phyloP scores from a whole-genome alignment of 2,797 vertebrate genomes.

The Eidolon dupreanum region DNA sequence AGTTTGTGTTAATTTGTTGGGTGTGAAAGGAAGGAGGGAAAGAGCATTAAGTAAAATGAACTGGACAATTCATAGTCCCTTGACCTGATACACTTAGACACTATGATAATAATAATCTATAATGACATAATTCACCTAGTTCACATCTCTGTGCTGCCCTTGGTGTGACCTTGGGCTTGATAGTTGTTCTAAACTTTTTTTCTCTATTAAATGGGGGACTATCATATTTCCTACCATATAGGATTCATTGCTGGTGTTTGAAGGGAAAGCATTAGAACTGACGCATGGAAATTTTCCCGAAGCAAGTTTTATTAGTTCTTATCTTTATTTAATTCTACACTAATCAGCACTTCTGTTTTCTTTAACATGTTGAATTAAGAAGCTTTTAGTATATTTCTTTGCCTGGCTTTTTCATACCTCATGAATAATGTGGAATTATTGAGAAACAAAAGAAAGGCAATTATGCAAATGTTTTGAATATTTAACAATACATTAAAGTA shows the following conservation, averaged over 20 bases:
- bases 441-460: slow-evolving; percentile 60
- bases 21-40: background rate
- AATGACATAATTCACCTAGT: background rate
- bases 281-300: background rate
- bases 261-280: background rate
- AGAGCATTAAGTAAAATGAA: background rate
- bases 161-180: background rate
- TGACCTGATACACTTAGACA: background rate
- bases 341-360: slow-evolving; percentile 44
- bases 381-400: slow-evolving; percentile 50
- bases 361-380: slow-evolving; percentile 51
- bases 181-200: background rate
- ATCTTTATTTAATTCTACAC: slow-evolving; percentile 47
- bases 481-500: slow-evolving; percentile 53
- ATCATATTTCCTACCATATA: background rate
- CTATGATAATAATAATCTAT: background rate
- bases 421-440: slow-evolving; percentile 51
- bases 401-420: slow-evolving; percentile 52
- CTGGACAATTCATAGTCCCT: background rate
- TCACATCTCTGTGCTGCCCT: background rate
- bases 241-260: background rate
- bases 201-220: background rate
- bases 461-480: slow-evolving; percentile 66
- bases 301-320: slow-evolving; percentile 37
- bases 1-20: background rate